Percentiles rank a stretch among this genome's conserved stretches.
Conservation (phyloP, 1,140 invertebrate genomes). For the Steinernema feltiae region DNA sequence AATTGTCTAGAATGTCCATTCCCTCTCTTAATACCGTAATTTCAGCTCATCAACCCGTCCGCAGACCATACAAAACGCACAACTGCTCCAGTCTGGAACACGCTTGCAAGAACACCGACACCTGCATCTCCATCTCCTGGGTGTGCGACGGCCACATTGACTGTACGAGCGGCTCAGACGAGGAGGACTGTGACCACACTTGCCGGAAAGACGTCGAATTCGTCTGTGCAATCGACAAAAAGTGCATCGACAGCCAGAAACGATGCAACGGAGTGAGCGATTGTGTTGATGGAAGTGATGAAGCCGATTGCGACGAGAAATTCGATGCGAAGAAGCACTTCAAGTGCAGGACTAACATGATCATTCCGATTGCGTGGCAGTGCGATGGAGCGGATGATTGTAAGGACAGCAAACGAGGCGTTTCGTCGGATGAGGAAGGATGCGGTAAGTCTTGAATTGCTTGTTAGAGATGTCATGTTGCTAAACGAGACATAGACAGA, state of each 20-base stretch:
- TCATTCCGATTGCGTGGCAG: conserved; percentile 79
- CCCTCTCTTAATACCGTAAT: not conserved
- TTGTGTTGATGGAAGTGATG: conserved; percentile 28
- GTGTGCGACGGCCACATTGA: conserved; percentile 56
- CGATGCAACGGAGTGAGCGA: conserved; percentile 24
- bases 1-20: too few relatives aligned
- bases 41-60: not conserved
- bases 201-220: conserved; percentile 14
- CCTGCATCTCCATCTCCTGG: conserved; percentile 61
- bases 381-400: conserved; percentile 82
- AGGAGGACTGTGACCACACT: conserved; percentile 25
- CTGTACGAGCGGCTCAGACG: conserved; percentile 48
- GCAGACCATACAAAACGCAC: not conserved
- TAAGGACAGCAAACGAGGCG: conserved; percentile 77
- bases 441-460: not conserved
- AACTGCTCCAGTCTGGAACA: not conserved
- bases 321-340: conserved; percentile 23
- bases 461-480: too few relatives aligned
- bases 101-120: conserved; percentile 20
- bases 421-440: conserved; percentile 23
- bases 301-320: conserved; percentile 29
- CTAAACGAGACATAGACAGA: too few relatives aligned
- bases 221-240: conserved; percentile 10
- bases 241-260: not conserved
- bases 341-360: conserved; percentile 71